Evolutionary conservation across 2,888 invertebrate species (phyloP), one percentile per base, ranked within the genome.

Genomic region (Xestia ashworthii): DNA sequence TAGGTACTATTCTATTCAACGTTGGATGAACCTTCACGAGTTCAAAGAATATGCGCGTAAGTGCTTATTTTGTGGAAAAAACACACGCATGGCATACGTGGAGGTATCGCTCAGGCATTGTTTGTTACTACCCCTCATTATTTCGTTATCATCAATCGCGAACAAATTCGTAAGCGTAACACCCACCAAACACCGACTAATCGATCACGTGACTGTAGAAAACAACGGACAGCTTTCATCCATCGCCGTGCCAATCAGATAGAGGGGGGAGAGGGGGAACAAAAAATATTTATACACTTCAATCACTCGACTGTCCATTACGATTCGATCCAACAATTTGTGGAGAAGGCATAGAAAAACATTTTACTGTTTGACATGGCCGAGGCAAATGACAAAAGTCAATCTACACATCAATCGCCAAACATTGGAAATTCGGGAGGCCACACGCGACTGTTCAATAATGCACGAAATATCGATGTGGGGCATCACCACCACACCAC

Each of bases 361-460:
- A 95, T 96, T 96, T 94, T 93, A 95, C 93, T 95, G 91, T 96
- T 96, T 95, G 96, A 96, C 96, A 94, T 95, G 95, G 94, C 91
- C 94, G 94, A 94, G 91, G 95, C 93, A 96, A 96, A 96, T 96
- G 96, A 96, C 96, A 96, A 96, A 96, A 96, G 96, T 96, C 96
- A 96, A 96, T 96, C 96, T 96, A 96, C 95, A 96, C 96, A 96
- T 95, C 96, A 96, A 96, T 96, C 96, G 96, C 96, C 96, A 96
- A 96, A 96, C 96, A 96, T 95, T 95, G 94, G 94, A 96, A 96
- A 95, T 96, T 96, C 94, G 94, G 96, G 93, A 94, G 95, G 95
- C 91, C 93, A 90, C 96, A 96, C 96, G 96, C 96, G 93, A 96
- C 94, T 95, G 92, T 93, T 96, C 93, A 96, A 96, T 96, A 96